Evolutionary conservation across 2,797 vertebrate genomes (phyloP).

Genomic region (Gambelia wislizenii): DNA sequence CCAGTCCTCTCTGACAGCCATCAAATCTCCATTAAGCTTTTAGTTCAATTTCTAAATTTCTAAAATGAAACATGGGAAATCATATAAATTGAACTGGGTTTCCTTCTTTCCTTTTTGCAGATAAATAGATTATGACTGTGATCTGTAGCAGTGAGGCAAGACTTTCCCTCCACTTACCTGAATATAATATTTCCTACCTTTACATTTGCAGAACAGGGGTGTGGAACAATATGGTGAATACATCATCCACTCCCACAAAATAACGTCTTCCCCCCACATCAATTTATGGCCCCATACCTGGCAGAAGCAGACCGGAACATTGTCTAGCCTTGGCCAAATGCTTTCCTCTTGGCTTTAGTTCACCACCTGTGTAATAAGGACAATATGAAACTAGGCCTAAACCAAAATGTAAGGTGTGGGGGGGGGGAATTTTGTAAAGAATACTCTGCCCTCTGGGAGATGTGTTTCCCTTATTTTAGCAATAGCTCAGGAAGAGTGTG

Average conservation of each 20-base stretch:
- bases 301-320: background rate
- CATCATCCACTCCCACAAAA: background rate
- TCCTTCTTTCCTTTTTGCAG: background rate
- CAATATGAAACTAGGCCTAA: background rate
- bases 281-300: background rate
- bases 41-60: background rate
- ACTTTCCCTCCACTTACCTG: background rate
- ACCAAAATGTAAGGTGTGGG: background rate
- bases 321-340: background rate
- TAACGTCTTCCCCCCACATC: too few relatives aligned
- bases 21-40: background rate
- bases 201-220: background rate
- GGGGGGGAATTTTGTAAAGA: background rate
- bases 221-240: background rate
- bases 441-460: background rate
- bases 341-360: background rate
- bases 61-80: background rate
- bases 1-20: background rate
- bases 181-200: background rate
- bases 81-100: too few relatives aligned
- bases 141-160: background rate
- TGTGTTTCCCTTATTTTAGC: background rate
- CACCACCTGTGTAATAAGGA: background rate
- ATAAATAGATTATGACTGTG: background rate
- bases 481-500: background rate